phyloP scores from a whole-genome alignment of 2,888 invertebrate species.

The Orchesella flavescens region DNA sequence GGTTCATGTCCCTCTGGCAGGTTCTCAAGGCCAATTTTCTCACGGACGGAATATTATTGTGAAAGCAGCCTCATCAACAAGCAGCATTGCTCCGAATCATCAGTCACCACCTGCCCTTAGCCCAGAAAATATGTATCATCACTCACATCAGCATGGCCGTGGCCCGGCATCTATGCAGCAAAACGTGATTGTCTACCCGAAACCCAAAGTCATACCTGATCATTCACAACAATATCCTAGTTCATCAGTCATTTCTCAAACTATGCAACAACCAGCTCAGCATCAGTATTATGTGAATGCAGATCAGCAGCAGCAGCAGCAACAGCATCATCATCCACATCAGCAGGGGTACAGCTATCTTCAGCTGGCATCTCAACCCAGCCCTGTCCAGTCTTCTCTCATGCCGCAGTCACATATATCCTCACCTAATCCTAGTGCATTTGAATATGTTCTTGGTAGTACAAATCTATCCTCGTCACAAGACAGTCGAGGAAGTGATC shows the following conservation, averaged over 20 bases:
- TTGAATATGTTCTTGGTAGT: conserved; percentile 65
- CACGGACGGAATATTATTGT: conserved; percentile 70
- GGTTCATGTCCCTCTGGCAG: conserved; percentile 68
- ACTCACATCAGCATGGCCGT: conserved; percentile 49
- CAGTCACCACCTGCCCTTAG: conserved; percentile 65
- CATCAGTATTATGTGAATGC: conserved; percentile 69
- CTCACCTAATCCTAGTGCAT: conserved; percentile 60
- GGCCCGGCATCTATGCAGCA: conserved; percentile 64
- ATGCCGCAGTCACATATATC: conserved; percentile 59
- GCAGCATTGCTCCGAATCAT: conserved; percentile 50
- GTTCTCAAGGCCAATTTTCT: conserved; percentile 64
- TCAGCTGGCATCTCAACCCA: conserved; percentile 52
- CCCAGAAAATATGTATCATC: conserved; percentile 62
- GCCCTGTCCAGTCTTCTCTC: conserved; percentile 53
- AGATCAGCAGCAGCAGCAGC: conserved; percentile 26
- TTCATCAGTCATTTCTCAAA: conserved; percentile 68
- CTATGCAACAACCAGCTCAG: conserved; percentile 65
- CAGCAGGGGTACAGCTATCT: conserved; percentile 56
- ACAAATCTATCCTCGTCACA: conserved; percentile 59
- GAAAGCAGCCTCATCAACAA: conserved; percentile 63
- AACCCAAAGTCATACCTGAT: conserved; percentile 67
- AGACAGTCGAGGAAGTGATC: conserved; percentile 40
- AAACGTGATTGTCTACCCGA: conserved; percentile 72
- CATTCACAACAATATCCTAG: conserved; percentile 64
- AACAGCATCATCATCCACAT: conserved; percentile 39